These are phyloP conservation scores for Hermodice carunculata DNA, from an alignment of 2,888 invertebrate genomes.

Conservation along the genomic window DNA sequence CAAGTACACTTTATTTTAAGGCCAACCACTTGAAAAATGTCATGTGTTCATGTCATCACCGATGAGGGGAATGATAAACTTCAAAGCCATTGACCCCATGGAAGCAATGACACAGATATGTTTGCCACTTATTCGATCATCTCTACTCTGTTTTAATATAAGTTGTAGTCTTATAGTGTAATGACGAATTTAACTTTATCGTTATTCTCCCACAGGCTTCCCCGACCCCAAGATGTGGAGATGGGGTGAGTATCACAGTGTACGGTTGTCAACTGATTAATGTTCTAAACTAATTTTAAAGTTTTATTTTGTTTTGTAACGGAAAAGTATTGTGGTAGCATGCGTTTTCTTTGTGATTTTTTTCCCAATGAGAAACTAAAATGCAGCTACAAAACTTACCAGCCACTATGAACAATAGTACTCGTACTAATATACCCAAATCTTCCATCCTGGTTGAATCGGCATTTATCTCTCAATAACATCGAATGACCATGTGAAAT, in stretches of 20 bases:
- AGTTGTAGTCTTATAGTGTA: not conserved
- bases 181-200: not conserved
- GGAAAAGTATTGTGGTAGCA: not conserved
- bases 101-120: too few species aligned
- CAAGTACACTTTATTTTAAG: too few species aligned
- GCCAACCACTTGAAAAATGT: too few species aligned
- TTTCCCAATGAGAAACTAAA: not conserved
- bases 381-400: not conserved
- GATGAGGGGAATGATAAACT: too few species aligned
- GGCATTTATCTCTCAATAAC: too few species aligned
- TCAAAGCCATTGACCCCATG: too few species aligned
- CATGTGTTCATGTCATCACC: too few species aligned
- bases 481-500: too few species aligned
- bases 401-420: too few species aligned
- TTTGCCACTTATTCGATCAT: not conserved
- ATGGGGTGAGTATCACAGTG: conserved; percentile 8
- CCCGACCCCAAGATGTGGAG: conserved; percentile 11
- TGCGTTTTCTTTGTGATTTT: not conserved
- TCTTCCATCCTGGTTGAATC: too few species aligned
- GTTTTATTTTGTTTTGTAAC: not conserved
- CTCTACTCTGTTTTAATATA: not conserved
- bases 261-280: too few species aligned
- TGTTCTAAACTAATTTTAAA: not conserved
- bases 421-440: too few species aligned
- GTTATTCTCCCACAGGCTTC: not conserved